These are phyloP conservation scores for Rhagonycha lutea DNA, from an alignment of 2,888 invertebrate species.

Conservation along the genomic window DNA sequence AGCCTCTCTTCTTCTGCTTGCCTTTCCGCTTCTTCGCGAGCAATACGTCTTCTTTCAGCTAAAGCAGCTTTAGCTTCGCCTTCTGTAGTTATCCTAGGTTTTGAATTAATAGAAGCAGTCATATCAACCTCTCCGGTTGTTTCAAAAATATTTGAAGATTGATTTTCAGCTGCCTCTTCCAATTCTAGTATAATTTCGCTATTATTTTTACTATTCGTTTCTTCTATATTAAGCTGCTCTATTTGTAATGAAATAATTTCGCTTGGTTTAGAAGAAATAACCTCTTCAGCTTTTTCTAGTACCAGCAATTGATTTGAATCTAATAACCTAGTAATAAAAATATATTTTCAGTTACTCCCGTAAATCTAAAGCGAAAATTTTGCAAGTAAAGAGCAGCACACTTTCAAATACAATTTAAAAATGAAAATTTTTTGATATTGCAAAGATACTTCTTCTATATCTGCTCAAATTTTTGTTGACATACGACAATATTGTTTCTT, in stretches of 20 bases:
- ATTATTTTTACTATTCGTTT: background rate
- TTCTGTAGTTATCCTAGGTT: conserved; percentile 80
- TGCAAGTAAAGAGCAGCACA: no score
- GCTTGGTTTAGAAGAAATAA: conserved; percentile 10
- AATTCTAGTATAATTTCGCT: background rate
- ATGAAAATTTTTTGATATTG: no score
- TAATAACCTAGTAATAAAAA: conserved; percentile 11
- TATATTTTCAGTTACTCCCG: background rate
- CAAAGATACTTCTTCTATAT: no score
- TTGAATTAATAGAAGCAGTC: conserved; percentile 69
- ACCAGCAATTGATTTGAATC: background rate
- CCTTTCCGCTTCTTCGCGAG: conserved; percentile 88
- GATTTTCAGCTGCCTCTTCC: conserved; percentile 28
- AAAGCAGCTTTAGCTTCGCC: conserved; percentile 93
- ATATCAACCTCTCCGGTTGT: conserved; percentile 43
- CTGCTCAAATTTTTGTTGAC: no score
- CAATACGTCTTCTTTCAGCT: conserved; percentile 84
- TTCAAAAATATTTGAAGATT: conserved; percentile 8
- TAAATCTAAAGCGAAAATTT: no score
- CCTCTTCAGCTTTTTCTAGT: conserved; percentile 24
- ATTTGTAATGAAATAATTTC: conserved; percentile 6
- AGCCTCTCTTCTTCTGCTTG: conserved; percentile 85
- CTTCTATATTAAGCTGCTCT: conserved; percentile 20
- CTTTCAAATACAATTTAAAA: no score
- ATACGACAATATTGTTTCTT: no score